Base-by-base conservation (phyloP, 2,888 invertebrate genomes). In the Lasioglossum morio region DNA sequence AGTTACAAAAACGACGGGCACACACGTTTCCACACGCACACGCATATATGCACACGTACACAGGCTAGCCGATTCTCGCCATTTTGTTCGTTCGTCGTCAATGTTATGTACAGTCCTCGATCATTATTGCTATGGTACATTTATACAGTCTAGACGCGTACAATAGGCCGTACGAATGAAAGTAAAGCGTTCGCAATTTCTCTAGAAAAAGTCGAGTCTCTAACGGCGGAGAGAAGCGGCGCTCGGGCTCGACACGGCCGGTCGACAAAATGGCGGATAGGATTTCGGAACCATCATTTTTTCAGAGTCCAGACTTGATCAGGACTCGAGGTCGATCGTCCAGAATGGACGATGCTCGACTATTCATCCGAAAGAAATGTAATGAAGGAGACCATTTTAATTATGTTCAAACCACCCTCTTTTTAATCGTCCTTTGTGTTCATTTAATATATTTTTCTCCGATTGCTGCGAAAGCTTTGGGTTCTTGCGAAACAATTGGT, bases 51-150 rank as follows among this genome's bases (percentile, higher is more conserved):
- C 66, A 60, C 27, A 60, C 60, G 60, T 72, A 37, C 72, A 23
- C 70, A 40, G 66, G 66, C 19, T 34, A 66, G 7, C 63, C 30
- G 34, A 66, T 30, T 66, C 63, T 37, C 69, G 34, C 34, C 34
- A 48, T 48, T 19, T 48, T 48, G 66, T 66, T 37, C 34, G 69
- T 73, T 72, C 82, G 73, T 72, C 79, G 75, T 79, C 78, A 57
- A 72, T 81, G 43, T 93, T 53, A 93, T 91, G 84, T 92, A 93
- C 92, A 93, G 82, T 88, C 85, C 87, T 87, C 75, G 85, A 86
- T 88, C 87, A 89, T 93, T 93, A 93, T 93, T 92, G 93, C 93
- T 91, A 93, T 93, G 86, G 77, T 93, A 93, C 93, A 93, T 92
- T 91, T 92, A 91, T 92, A 89, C 89, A 91, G 84, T 86, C 89